Base-by-base conservation (phyloP, 2,113 vertebrate genomes). In the Nesogale talazaci region DNA sequence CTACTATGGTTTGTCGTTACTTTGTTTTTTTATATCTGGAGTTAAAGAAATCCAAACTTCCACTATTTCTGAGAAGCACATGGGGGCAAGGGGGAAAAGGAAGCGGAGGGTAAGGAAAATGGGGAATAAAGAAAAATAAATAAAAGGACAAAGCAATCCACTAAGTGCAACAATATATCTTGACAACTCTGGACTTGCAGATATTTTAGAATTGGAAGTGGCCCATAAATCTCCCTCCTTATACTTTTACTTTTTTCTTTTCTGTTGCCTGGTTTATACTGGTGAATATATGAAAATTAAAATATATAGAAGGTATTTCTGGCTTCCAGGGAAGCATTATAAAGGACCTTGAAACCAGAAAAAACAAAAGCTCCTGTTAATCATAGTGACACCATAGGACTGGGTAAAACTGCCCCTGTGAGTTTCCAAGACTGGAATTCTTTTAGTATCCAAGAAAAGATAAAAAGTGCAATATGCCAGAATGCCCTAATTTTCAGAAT, bases 1-100 rank as follows among this genome's bases (percentile, higher is more conserved):
- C 19, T 82, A 77, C 86, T 40, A 57, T 40, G 20, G 67, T 92
- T 63, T 92, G 42, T 78, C 86, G 76, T 70, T 72, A 90, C 34
- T 63, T 40, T 76, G 83, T 93, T 93, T 92, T 56, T 83, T 81
- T 80, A 52, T 87, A 78, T 4, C 14, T 29, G 1, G 31, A 78
- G 20, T 0, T 31, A 59, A 34, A 59, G 8, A 83, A 67, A 46
- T 36, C 59, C 42, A 76, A 42, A 72, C 2, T 2, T 83, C 38
- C 81, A 12, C 10, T 86, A 12, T 81, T 89, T 81, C 59, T 89
- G 74, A 91, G 56, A 78, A 85, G 34, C 20, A 7, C 31, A 91
- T 17, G 59, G 3, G 61, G 81, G 84, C 52, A 20, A 31, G 52
- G 90, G 29, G 63, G 38, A 4, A 70, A 0, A 0, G 11, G 14